Base-by-base conservation (phyloP, 2,888 invertebrate genomes). In the Gymnoscelis rufifasciata region DNA sequence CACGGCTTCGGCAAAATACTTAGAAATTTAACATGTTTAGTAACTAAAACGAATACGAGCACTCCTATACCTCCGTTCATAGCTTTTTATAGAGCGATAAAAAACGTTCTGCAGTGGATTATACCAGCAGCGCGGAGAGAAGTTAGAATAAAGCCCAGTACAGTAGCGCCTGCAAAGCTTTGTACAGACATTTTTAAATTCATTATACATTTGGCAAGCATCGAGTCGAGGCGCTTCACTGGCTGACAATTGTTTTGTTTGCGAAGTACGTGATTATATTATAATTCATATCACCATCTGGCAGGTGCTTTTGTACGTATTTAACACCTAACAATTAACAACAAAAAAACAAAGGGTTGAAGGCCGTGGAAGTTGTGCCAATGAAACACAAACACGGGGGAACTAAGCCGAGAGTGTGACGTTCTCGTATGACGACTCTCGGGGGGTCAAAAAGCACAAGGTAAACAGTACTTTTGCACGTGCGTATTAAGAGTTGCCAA, bases 371-470 rank as follows among this genome's bases (percentile, higher is more conserved):
- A 41, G 41, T 44, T 44, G 28, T 49, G 12, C 40, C 44, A 41
- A 44, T 41, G 44, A 44, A 49, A 44, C 28, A 44, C 37, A 49
- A 41, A 49, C 44, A 49, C 40, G 23, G n/a, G n/a, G 10, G 6
- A 43, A 48, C 40, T 36, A 40, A 40, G 40, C 41, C 27, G 37
- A 49, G 31, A 41, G 49, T 28, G 48, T 36, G 37, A 40, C 31
- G 49, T 43, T 19, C 19, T 19, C 19, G 5, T 19, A 19, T 5
- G 14, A 11, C 11, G 35, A 23, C 11, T 35, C 39, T 19, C 31
- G 19, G 28, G 8, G 36, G 31, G 30, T 40, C 43, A 27, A 40
- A 39, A 31, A 40, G 23, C 30, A 40, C 10, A 43, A 39, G 36
- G 14, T 30, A 36, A 47, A 43, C 38, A 36, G 27, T 44, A 15